phyloP scores from a whole-genome alignment of 2,797 vertebrate species.

The Dipus sagitta region DNA sequence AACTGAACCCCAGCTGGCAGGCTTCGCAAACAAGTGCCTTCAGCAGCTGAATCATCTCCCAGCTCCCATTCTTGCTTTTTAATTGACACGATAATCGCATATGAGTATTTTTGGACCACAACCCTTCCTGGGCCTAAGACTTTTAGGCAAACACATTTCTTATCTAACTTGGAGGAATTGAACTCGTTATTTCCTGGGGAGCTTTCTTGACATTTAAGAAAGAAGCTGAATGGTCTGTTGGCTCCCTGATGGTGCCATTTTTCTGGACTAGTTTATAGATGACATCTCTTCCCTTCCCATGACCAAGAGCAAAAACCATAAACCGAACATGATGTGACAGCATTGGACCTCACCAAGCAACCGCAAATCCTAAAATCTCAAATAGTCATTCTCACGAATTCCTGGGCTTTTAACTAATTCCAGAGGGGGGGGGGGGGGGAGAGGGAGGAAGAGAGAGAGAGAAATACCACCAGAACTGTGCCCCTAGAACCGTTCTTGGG shows the following conservation, averaged over 20 bases:
- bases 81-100: not conserved
- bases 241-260: not conserved
- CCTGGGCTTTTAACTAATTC: not conserved
- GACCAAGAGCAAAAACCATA: conserved; percentile 25
- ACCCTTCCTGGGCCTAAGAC: not conserved
- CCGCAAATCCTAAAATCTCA: conserved; percentile 13
- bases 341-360: not conserved
- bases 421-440: not conserved
- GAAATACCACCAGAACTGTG: accelerated
- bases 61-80: not conserved
- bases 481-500: not conserved
- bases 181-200: not conserved
- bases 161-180: conserved; percentile 22
- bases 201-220: conserved; percentile 2
- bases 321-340: conserved; percentile 20
- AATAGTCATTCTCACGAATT: not conserved
- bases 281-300: not conserved
- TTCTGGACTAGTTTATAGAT: not conserved
- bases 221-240: not conserved
- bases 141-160: conserved; percentile 26
- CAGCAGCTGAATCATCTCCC: too few species aligned
- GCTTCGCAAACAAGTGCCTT: too few species aligned
- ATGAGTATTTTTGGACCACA: conserved; percentile 1
- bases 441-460: not conserved
- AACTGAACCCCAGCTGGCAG: too few species aligned